A percentile compares a stretch with the other conserved stretches of the same genome.
Evolutionary conservation across 2,797 vertebrate species (phyloP).

Genomic region (Catamblyrhynchus diadema): DNA sequence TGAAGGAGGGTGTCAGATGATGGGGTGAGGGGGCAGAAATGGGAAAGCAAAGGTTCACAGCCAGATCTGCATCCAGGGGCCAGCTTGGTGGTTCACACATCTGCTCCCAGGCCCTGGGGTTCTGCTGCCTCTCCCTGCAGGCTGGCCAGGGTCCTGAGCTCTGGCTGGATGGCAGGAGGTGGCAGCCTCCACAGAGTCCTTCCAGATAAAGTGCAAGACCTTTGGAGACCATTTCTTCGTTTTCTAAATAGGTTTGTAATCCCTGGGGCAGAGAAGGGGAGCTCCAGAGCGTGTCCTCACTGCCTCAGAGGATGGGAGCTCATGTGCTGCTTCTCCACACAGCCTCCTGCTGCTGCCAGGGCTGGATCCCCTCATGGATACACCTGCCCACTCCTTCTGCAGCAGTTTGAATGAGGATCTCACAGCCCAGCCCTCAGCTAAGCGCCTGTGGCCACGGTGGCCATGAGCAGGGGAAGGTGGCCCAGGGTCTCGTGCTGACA

Average conservation of each 20-base stretch:
- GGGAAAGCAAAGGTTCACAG: not conserved
- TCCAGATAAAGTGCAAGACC: not conserved
- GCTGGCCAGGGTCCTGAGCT: not conserved
- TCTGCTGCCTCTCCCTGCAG: not conserved
- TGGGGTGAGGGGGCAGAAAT: not conserved
- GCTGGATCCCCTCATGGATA: accelerated
- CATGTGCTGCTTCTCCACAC: accelerated
- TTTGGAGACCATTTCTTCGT: not conserved
- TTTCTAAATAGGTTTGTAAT: not conserved
- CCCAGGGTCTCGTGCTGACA: accelerated
- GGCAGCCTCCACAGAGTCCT: not conserved
- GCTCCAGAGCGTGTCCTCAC: accelerated
- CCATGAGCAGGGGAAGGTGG: not conserved
- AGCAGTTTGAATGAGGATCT: not conserved
- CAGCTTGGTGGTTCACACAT: accelerated
- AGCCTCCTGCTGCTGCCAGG: not conserved
- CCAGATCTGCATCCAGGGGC: not conserved
- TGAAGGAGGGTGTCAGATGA: not conserved
- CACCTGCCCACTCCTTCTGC: not conserved
- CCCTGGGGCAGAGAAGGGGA: not conserved
- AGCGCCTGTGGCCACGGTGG: accelerated
- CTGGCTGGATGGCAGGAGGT: not conserved
- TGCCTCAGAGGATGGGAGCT: not conserved
- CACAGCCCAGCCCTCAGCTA: not conserved
- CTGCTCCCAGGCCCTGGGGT: accelerated